These are phyloP conservation scores for Atherinosoma microstoma DNA, from an alignment of 2,797 vertebrate species.

Conservation along the genomic window DNA sequence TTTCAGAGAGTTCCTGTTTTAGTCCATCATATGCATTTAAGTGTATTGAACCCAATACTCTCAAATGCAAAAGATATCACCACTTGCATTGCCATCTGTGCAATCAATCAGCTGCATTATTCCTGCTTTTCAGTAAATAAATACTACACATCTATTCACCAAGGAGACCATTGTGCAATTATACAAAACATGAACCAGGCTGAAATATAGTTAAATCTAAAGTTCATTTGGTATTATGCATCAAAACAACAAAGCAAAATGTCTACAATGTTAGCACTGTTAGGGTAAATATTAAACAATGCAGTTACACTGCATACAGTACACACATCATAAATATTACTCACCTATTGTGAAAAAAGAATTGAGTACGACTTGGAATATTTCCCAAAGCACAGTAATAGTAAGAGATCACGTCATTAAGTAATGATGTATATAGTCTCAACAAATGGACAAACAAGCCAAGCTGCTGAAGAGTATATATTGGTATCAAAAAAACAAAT, in stretches of 20 bases:
- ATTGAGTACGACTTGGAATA: not conserved
- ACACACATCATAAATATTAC: slow-evolving; percentile 14
- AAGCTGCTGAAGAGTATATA: slow-evolving; percentile 21
- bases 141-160: slow-evolving; percentile 5
- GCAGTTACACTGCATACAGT: slow-evolving; percentile 31
- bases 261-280: slow-evolving; percentile 7
- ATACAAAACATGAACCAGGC: slow-evolving; percentile 20
- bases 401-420: not conserved
- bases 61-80: slow-evolving; percentile 17
- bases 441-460: slow-evolving; percentile 22
- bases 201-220: slow-evolving; percentile 11
- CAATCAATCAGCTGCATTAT: slow-evolving; percentile 3
- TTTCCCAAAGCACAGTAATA: slow-evolving; percentile 11
- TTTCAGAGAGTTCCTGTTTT: slow-evolving; percentile 8
- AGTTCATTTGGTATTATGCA: slow-evolving; percentile 49
- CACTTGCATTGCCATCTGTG: not conserved
- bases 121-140: not conserved
- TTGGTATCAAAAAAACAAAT: slow-evolving; percentile 3
- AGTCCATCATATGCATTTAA: slow-evolving; percentile 14
- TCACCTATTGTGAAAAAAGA: slow-evolving; percentile 5
- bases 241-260: slow-evolving; percentile 20
- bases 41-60: slow-evolving; percentile 49
- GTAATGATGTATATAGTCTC: slow-evolving; percentile 17
- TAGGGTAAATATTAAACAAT: slow-evolving; percentile 31
- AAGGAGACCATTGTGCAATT: slow-evolving; percentile 26